Conservation (phyloP, 2,888 invertebrate genomes). For the Caenorhabditis auriculariae region DNA sequence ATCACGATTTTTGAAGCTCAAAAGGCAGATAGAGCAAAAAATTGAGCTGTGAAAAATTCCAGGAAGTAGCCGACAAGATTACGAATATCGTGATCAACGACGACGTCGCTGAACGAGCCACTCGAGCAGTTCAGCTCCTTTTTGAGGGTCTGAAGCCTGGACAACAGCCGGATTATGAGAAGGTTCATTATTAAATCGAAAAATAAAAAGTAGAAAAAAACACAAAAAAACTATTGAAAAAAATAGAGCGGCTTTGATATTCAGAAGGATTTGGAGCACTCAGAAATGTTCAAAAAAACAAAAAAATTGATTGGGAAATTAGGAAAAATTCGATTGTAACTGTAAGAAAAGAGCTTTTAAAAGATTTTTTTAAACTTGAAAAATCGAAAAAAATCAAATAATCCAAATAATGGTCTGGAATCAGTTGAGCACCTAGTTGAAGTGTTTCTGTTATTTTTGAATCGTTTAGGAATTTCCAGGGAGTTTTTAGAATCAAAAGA, state of each 20-base stretch:
- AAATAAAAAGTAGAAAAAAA: no score
- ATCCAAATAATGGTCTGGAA: no score
- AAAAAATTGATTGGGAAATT: no score
- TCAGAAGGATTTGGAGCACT: not conserved
- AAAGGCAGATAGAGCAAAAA: not conserved
- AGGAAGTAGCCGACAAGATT: constrained; percentile 19
- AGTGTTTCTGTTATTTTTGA: no score
- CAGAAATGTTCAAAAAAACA: not conserved
- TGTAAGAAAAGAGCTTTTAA: no score
- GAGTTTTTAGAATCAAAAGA: no score
- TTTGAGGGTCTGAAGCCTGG: constrained; percentile 15
- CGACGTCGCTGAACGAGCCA: constrained; percentile 36
- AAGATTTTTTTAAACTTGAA: no score
- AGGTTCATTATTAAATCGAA: no score
- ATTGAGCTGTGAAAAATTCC: not conserved
- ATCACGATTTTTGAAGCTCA: not conserved
- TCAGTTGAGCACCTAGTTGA: no score
- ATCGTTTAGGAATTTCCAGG: no score
- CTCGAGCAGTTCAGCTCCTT: constrained; percentile 15
- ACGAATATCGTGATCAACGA: constrained; percentile 36
- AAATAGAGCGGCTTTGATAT: not conserved
- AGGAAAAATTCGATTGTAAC: no score
- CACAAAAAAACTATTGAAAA: not conserved
- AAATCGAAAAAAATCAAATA: no score
- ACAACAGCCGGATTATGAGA: constrained; percentile 6